Evolutionary conservation across 2,888 invertebrate genomes (phyloP).

Genomic region (Lampropteryx suffumata): DNA sequence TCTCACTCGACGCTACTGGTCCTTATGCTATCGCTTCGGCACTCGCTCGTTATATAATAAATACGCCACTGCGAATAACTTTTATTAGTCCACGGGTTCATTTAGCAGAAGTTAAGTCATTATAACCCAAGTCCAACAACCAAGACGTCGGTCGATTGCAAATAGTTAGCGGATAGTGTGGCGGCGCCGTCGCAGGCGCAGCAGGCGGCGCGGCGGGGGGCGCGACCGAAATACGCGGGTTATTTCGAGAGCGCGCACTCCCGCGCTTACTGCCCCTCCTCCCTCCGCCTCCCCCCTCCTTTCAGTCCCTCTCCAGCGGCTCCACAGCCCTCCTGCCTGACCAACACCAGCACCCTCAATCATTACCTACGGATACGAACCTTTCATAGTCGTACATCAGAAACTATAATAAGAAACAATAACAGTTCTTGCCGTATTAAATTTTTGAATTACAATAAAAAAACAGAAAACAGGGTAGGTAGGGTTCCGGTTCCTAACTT

Average conservation of each 20-base stretch:
- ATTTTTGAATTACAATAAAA: no score
- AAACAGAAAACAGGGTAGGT: no score
- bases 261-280: no score
- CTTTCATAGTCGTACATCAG: neutral
- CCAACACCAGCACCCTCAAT: neutral
- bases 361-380: neutral
- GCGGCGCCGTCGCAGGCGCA: conserved; percentile 59
- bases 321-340: conserved; percentile 29
- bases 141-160: conserved; percentile 97
- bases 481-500: no score
- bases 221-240: conserved; percentile 77
- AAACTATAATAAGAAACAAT: no score
- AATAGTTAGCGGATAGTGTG: conserved; percentile 94
- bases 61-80: conserved; percentile 78
- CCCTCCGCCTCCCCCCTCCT: no score
- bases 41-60: conserved; percentile 63
- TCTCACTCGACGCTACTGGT: conserved; percentile 76
- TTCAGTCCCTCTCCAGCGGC: conserved; percentile 30
- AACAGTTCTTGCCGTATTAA: no score
- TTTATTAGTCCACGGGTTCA: conserved; percentile 82
- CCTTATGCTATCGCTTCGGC: conserved; percentile 65
- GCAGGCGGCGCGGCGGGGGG: conserved; percentile 47
- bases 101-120: conserved; percentile 91
- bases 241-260: conserved; percentile 75
- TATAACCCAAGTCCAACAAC: conserved; percentile 88